Evolutionary conservation across 2,113 vertebrate species (phyloP).

Genomic region (Syngnathus scovelli): DNA sequence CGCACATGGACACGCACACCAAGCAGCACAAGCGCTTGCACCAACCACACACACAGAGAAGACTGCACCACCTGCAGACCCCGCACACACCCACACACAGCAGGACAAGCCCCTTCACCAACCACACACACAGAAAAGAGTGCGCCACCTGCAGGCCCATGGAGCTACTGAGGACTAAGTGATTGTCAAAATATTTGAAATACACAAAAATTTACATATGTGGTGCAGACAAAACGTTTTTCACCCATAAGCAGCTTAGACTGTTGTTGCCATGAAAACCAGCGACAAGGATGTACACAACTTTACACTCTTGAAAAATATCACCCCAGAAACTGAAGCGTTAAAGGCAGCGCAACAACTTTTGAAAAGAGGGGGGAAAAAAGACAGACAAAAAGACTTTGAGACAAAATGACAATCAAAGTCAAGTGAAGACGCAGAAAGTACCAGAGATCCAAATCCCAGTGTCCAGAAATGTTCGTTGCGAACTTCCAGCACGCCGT

Average conservation of each 20-base stretch:
- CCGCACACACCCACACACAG: background rate
- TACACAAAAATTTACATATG: background rate
- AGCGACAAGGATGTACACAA: background rate
- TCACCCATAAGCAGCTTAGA: background rate
- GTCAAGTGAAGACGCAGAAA: slow-evolving; percentile 29
- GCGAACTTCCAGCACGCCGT: slow-evolving; percentile 93
- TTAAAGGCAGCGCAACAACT: background rate
- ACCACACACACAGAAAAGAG: too few species aligned
- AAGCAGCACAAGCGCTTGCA: background rate
- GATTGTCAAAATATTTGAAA: background rate
- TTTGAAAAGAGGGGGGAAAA: background rate
- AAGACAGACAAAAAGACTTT: background rate
- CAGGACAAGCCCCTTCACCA: too few species aligned
- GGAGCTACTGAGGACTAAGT: background rate
- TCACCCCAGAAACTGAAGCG: background rate
- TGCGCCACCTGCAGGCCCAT: background rate
- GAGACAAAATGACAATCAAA: too few species aligned
- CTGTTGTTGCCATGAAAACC: background rate
- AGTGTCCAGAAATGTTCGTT: slow-evolving; percentile 99
- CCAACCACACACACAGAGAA: background rate
- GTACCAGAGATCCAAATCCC: slow-evolving; percentile 92
- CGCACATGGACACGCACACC: background rate
- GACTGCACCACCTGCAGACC: too few species aligned
- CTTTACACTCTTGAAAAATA: background rate
- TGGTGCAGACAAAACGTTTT: background rate